These are phyloP conservation scores for Petrolisthes manimaculis DNA, from an alignment of 2,888 invertebrate genomes.

Conservation along the genomic window DNA sequence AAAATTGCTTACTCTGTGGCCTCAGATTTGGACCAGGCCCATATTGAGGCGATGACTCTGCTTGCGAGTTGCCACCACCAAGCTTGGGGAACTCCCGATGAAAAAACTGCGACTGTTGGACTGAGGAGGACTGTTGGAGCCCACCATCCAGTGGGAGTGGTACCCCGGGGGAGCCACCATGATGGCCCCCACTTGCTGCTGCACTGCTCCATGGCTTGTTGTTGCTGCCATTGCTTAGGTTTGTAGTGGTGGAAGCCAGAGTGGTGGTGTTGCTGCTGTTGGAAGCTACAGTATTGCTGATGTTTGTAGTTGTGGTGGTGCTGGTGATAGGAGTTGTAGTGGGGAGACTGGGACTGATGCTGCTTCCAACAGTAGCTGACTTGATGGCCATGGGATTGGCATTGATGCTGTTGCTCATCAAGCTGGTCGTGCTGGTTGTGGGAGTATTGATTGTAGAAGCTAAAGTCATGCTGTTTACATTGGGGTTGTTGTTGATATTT, in stretches of 20 bases:
- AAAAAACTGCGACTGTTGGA: slow-evolving; percentile 65
- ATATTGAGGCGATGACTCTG: slow-evolving; percentile 62
- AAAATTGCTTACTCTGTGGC: slow-evolving; percentile 58
- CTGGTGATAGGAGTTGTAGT: slow-evolving; percentile 21
- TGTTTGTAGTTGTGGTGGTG: slow-evolving; percentile 20
- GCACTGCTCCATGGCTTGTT: slow-evolving; percentile 55
- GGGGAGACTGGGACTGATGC: slow-evolving; percentile 11
- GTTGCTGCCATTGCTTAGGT: slow-evolving; percentile 28
- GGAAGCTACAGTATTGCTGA: slow-evolving; percentile 26
- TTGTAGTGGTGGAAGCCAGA: neutral
- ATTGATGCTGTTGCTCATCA: slow-evolving; percentile 32
- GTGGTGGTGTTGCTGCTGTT: slow-evolving; percentile 36
- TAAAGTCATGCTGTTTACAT: slow-evolving; percentile 31
- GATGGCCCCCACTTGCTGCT: slow-evolving; percentile 37
- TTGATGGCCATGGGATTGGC: neutral
- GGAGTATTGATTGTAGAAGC: slow-evolving; percentile 4
- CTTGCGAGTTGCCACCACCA: slow-evolving; percentile 62
- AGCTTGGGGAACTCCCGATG: slow-evolving; percentile 66
- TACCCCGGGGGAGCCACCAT: slow-evolving; percentile 55
- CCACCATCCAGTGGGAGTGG: slow-evolving; percentile 65
- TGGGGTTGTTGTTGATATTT: slow-evolving; percentile 38
- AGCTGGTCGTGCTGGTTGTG: slow-evolving; percentile 22
- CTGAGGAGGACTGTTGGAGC: slow-evolving; percentile 64
- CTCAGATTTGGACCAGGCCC: slow-evolving; percentile 65
- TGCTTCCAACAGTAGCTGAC: neutral